These are phyloP conservation scores for Pammene aurita DNA, from an alignment of 2,888 invertebrate genomes.

Conservation along the genomic window DNA sequence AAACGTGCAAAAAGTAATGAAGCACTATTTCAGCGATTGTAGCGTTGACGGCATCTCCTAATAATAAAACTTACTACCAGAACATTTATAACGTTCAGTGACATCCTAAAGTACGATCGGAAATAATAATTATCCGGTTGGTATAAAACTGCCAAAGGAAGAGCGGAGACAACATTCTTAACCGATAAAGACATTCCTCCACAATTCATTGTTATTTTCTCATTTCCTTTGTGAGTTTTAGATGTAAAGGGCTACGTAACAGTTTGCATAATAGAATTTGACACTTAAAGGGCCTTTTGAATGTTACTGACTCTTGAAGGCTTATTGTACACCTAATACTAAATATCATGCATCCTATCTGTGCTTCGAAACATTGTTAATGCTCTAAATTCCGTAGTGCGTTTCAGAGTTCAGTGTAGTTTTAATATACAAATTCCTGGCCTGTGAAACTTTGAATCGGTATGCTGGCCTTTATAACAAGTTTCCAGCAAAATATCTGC, in stretches of 20 bases:
- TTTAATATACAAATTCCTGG: conserved; percentile 24
- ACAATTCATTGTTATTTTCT: conserved; percentile 3
- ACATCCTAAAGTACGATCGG: conserved; percentile 20
- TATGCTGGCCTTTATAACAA: conserved; percentile 9
- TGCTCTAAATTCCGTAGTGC: background rate
- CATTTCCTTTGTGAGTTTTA: conserved; percentile 1
- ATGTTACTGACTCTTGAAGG: too few species aligned
- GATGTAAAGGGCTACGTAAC: background rate
- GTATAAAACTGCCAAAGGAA: conserved; percentile 12
- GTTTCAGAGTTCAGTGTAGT: background rate
- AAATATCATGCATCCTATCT: too few species aligned
- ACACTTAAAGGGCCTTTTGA: background rate
- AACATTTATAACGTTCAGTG: conserved; percentile 21
- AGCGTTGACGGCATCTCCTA: background rate
- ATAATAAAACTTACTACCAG: background rate
- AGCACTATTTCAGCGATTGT: background rate
- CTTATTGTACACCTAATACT: too few species aligned
- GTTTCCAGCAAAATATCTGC: conserved; percentile 16
- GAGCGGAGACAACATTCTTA: conserved; percentile 10
- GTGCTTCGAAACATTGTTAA: background rate
- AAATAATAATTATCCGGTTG: conserved; percentile 11
- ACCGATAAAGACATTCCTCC: conserved; percentile 7
- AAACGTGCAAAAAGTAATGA: background rate
- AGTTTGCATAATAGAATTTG: background rate
- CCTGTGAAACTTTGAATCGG: conserved; percentile 1